Base-by-base conservation (phyloP, 1,140 invertebrate species). In the Drosophila triauraria region DNA sequence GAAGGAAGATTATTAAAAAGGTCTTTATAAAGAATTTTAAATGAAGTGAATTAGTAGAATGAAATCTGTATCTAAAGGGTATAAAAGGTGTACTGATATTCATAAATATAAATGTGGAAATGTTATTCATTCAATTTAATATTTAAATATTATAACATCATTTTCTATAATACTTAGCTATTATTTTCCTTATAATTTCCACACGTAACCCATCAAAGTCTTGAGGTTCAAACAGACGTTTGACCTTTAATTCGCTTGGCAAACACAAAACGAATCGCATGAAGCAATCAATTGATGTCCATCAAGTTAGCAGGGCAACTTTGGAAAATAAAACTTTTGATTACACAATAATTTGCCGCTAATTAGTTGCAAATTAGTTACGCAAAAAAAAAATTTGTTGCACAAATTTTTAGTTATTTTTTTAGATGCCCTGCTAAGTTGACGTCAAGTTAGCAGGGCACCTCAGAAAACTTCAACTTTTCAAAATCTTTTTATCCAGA, bases 241-340 rank as follows among this genome's bases (percentile, higher is more conserved):
- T 67, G 48, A 80, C 60, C 61, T 61, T 40, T 40, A 51, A 62
- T 62, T 43, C 12, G n/a, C 27, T 35, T 30, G 46, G 23, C 48
- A 46, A n/a, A 40, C 48, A 40, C 44, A 47, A 74, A 69, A 44
- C 43, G 32, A 63, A 71, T 59, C 20, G 69, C 47, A 77, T 68
- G 48, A 57, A 56, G 68, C 57, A 79, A 86, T 79, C 61, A n/a
- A n/a, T n/a, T n/a, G n/a, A 0, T 9, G n/a, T n/a, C n/a, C n/a
- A n/a, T n/a, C n/a, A n/a, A n/a, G n/a, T n/a, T n/a, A n/a, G n/a
- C n/a, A n/a, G n/a, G n/a, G n/a, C n/a, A n/a, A n/a, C n/a, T n/a
- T n/a, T n/a, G n/a, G n/a, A n/a, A n/a, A n/a, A n/a, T n/a, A n/a
- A n/a, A n/a, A n/a, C n/a, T n/a, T n/a, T n/a, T n/a, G n/a, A n/a